phyloP scores from a whole-genome alignment of 2,888 invertebrate species.

The Apoderus coryli region DNA sequence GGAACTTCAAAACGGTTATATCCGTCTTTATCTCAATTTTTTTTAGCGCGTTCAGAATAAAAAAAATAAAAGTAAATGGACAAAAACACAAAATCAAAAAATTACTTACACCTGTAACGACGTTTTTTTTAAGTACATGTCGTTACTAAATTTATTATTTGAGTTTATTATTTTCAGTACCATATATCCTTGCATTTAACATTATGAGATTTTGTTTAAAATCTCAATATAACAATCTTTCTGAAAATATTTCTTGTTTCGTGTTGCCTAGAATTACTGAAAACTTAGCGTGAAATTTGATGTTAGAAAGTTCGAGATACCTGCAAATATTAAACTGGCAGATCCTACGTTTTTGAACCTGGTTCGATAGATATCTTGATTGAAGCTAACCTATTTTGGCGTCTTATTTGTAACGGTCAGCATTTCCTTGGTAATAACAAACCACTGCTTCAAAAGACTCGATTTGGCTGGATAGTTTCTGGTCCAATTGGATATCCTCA shows the following conservation, averaged over 20 bases:
- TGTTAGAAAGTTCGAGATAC: neutral
- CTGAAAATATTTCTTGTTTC: constrained; percentile 5
- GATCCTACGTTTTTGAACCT: constrained; percentile 6
- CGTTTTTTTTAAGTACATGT: no score
- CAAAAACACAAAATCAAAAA: no score
- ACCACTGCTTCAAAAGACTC: constrained; percentile 9
- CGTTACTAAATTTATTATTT: no score
- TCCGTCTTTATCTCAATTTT: no score
- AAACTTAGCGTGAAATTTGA: constrained; percentile 6
- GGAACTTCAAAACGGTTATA: no score
- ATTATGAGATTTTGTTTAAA: neutral
- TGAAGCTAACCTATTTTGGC: constrained; percentile 3
- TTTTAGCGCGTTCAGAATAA: no score
- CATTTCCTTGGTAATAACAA: constrained; percentile 5
- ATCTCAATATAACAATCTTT: neutral
- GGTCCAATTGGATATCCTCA: constrained; percentile 5
- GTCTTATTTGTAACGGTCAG: constrained; percentile 6
- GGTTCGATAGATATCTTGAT: constrained; percentile 5
- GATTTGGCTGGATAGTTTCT: constrained; percentile 10
- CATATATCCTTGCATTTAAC: no score
- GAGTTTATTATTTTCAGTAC: no score
- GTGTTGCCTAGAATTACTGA: constrained; percentile 4
- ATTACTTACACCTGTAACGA: no score
- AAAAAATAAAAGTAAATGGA: no score
- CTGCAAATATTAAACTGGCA: constrained; percentile 7